These are phyloP conservation scores for Onychomys arenicola DNA, from an alignment of 2,797 vertebrate genomes.

Conservation along the genomic window DNA sequence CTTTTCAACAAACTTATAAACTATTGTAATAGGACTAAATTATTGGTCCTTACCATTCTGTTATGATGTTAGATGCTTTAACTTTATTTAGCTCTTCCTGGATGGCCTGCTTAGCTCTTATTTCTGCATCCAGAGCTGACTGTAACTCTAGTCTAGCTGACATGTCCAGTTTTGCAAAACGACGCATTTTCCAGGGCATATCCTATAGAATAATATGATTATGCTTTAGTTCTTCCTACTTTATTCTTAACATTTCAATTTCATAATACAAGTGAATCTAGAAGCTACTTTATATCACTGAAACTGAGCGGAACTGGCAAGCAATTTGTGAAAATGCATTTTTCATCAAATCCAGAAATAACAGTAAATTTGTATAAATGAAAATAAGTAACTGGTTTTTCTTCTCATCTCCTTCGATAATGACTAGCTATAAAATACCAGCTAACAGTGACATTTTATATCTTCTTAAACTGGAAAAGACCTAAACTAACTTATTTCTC, in stretches of 20 bases:
- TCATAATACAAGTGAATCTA: slow-evolving; percentile 60
- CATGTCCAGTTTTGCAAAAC: slow-evolving; percentile 99
- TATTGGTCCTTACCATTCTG: slow-evolving; percentile 93
- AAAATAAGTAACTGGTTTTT: not conserved
- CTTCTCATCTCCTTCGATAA: slow-evolving; percentile 7
- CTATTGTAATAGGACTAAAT: slow-evolving; percentile 25
- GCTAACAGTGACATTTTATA: not conserved
- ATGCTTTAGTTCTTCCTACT: not conserved
- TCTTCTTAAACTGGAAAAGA: slow-evolving; percentile 53
- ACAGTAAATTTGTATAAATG: not conserved
- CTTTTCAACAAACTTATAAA: not conserved
- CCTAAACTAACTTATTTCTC: not conserved
- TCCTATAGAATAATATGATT: slow-evolving; percentile 88
- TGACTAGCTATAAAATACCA: not conserved
- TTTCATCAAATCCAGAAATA: slow-evolving; percentile 68
- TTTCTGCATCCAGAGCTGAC: slow-evolving; percentile 98
- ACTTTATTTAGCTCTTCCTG: slow-evolving; percentile 98
- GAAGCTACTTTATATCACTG: slow-evolving; percentile 30
- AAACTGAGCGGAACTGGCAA: slow-evolving; percentile 12
- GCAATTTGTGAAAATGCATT: not conserved
- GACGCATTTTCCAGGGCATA: slow-evolving; percentile 99
- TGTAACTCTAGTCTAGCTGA: slow-evolving; percentile 98
- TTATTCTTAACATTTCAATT: not conserved
- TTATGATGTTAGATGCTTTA: slow-evolving; percentile 95
- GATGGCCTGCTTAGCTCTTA: slow-evolving; percentile 97